Conservation (phyloP, 2,113 vertebrate species). For the Calyptommatus sinebrachiatus region DNA sequence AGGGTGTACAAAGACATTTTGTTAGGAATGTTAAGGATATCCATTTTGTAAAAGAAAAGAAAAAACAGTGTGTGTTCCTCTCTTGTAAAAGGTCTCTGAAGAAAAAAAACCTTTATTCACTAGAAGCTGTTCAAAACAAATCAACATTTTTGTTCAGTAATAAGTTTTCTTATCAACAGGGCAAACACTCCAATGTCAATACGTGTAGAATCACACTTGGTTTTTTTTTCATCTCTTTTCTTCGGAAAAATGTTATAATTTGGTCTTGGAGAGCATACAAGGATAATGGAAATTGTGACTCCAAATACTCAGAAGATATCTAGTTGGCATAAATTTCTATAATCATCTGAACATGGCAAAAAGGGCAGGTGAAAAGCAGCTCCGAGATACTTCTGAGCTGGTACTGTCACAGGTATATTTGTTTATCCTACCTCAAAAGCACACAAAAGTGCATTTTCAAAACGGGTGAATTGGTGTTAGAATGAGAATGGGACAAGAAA, state of each 20-base stretch:
- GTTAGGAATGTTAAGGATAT: neutral
- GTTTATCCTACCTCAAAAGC: no score
- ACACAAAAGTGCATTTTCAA: no score
- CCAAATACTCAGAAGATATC: no score
- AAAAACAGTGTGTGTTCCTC: neutral
- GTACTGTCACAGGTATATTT: no score
- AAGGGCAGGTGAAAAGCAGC: no score
- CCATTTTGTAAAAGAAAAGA: neutral
- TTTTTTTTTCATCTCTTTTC: neutral
- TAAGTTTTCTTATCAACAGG: no score
- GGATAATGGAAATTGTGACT: neutral
- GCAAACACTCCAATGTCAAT: no score
- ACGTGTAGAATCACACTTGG: neutral
- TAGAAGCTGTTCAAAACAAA: neutral
- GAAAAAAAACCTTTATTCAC: neutral
- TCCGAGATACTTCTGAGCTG: no score
- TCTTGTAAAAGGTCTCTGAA: neutral
- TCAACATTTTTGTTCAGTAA: neutral
- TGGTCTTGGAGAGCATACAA: neutral
- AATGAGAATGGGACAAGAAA: no score
- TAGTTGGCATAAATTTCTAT: no score
- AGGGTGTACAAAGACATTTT: slow-evolving; percentile 15
- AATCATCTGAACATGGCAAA: no score
- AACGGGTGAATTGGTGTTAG: no score
- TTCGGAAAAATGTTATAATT: neutral